Percentiles rank a stretch among this genome's conserved stretches.
These are phyloP conservation scores for Umimayanthus kanabou DNA, from an alignment of 92 coral and sea anemone species.

Conservation along the genomic window DNA sequence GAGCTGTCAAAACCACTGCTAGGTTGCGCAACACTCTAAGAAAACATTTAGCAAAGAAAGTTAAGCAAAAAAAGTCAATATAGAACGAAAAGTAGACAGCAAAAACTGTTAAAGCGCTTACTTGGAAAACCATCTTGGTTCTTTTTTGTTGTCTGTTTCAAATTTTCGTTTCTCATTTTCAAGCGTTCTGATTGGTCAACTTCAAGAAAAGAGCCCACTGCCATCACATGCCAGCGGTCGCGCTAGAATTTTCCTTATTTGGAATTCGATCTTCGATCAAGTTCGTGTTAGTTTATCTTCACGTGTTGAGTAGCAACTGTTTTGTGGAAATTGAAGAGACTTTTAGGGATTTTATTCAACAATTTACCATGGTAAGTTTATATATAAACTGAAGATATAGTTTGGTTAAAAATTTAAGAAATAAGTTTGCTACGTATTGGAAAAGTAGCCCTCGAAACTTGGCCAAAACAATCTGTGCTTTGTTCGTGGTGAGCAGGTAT, in stretches of 20 bases:
- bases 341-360: background rate
- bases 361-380: conserved; percentile 23
- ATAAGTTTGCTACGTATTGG: background rate
- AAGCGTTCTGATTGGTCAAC: conserved; percentile 27
- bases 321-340: background rate
- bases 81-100: background rate
- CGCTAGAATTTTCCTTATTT: background rate
- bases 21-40: conserved; percentile 49
- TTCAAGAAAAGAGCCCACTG: background rate
- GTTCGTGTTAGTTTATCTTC: background rate
- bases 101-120: background rate
- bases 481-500: conserved; percentile 34
- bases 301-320: conserved; percentile 15
- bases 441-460: background rate
- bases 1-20: conserved; percentile 79
- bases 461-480: conserved; percentile 8
- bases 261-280: conserved; percentile 18
- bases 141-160: conserved; percentile 1
- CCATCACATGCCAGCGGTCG: conserved; percentile 14
- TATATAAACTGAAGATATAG: background rate
- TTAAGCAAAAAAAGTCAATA: background rate
- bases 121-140: conserved; percentile 32
- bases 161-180: background rate
- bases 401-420: background rate
- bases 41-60: background rate